A percentile compares a stretch with the other conserved stretches of the same genome.
These are phyloP conservation scores for Melikaiella ostensackeni DNA, from an alignment of 2,888 invertebrate species.

Conservation along the genomic window DNA sequence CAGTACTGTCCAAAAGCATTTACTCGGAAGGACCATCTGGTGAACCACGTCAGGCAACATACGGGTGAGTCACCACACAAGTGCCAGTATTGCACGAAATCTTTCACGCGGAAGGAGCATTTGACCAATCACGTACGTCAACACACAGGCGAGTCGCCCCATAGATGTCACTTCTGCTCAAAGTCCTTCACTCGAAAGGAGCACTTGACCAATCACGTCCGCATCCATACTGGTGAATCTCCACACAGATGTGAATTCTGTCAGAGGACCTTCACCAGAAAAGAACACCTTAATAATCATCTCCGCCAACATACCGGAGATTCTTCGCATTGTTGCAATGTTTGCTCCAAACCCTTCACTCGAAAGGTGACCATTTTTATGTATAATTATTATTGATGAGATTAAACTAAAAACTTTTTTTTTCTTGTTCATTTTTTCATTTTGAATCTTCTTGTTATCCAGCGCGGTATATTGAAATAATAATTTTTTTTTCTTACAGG, in stretches of 20 bases:
- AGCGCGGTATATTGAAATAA: too few species aligned
- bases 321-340: constrained; percentile 85
- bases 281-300: constrained; percentile 86
- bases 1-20: constrained; percentile 92
- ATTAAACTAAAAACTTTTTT: too few species aligned
- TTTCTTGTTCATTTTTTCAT: too few species aligned
- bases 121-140: constrained; percentile 91
- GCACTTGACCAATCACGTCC: constrained; percentile 91
- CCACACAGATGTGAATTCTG: constrained; percentile 86
- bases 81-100: constrained; percentile 87
- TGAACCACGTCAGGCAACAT: constrained; percentile 86
- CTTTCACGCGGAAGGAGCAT: constrained; percentile 89
- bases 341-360: constrained; percentile 86
- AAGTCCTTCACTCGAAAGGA: constrained; percentile 92
- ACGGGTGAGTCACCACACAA: constrained; percentile 89
- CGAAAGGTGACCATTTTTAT: constrained; percentile 78
- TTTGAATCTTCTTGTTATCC: too few species aligned
- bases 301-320: constrained; percentile 86
- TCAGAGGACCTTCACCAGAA: constrained; percentile 84
- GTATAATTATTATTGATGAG: too few species aligned
- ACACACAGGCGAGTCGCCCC: constrained; percentile 93
- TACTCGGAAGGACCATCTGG: constrained; percentile 90
- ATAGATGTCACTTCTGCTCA: constrained; percentile 90
- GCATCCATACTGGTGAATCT: constrained; percentile 81
- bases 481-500: constrained; percentile 68